phyloP scores from a whole-genome alignment of 2,888 invertebrate species.

The Caenorhabditis plicata region DNA sequence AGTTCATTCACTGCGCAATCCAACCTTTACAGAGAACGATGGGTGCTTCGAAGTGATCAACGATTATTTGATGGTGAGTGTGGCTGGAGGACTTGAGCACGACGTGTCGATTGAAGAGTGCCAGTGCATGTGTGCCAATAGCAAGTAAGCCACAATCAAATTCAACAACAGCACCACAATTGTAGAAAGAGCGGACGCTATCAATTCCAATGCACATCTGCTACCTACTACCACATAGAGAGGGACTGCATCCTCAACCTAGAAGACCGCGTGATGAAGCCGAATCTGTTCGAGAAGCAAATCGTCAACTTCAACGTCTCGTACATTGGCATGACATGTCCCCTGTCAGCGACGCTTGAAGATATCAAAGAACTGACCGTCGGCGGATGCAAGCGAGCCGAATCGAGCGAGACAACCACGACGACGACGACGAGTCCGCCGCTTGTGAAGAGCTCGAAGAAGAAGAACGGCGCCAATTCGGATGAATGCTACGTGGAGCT shows the following conservation, averaged over 20 bases:
- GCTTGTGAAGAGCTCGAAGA: too few species aligned
- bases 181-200: constrained; percentile 57
- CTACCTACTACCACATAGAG: constrained; percentile 63
- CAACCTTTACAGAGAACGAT: constrained; percentile 13
- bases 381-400: constrained; percentile 7
- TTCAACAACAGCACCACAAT: not conserved
- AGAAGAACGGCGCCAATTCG: constrained; percentile 31
- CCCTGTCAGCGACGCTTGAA: constrained; percentile 1
- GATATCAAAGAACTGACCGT: constrained; percentile 3
- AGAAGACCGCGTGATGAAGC: constrained; percentile 41
- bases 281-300: constrained; percentile 33
- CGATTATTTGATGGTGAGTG: constrained; percentile 52
- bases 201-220: constrained; percentile 63
- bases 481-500: constrained; percentile 60
- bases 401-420: not conserved
- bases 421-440: too few species aligned
- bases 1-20: not conserved
- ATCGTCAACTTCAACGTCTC: constrained; percentile 43
- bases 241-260: constrained; percentile 63
- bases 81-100: constrained; percentile 62
- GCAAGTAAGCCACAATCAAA: constrained; percentile 45
- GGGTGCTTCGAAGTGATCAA: constrained; percentile 53
- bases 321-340: constrained; percentile 53
- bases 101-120: constrained; percentile 61
- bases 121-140: constrained; percentile 63